Evolutionary conservation across 2,888 invertebrate species (phyloP), one percentile per base, ranked within the genome.

Genomic region (Melolontha melolontha): DNA sequence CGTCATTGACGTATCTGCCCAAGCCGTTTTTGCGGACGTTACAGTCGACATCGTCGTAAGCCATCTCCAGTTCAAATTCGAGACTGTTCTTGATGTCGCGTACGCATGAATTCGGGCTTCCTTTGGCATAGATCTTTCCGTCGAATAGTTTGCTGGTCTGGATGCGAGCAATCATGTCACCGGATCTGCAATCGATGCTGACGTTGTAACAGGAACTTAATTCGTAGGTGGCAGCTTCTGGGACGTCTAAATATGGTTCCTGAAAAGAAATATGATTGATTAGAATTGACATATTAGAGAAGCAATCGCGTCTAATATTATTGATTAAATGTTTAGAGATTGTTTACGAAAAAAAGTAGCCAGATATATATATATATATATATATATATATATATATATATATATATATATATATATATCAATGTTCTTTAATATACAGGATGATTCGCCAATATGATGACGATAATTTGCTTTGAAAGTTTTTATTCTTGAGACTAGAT

Each of bases 71-170:
- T 82, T 96, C 95, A 81, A 97, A 97, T 83, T 96, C 95, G 70
- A 96, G 85, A 71, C 94, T 92, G 78, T 92, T 92, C 78, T 92
- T 91, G 64, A 97, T 93, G 81, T 96, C 95, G 73, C 92, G 90
- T 44, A 96, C 92, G 82, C 96, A 97, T 27, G 95, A 94, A 83
- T 95, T 95, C 63, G 96, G 96, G 75, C 95, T 94, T 70, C 95
- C 95, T 83, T 96, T 96, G 70, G 95, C 96, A 85, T 97, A 97
- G 74, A 97, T 93, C 85, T 96, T 96, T 73, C 96, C 96, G 81
- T 94, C 94, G 86, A 96, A 96, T 68, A 96, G 85, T 83, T 94
- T 95, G 73, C 93, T 95, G 66, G 96, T 96, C 83, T 94, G 93
- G 79, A 96, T 95, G 74, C 91, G 90, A 41, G 96, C 95, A 68